Base-by-base conservation (phyloP, 2,888 invertebrate species). In the Cosmorhoe ocellata region DNA sequence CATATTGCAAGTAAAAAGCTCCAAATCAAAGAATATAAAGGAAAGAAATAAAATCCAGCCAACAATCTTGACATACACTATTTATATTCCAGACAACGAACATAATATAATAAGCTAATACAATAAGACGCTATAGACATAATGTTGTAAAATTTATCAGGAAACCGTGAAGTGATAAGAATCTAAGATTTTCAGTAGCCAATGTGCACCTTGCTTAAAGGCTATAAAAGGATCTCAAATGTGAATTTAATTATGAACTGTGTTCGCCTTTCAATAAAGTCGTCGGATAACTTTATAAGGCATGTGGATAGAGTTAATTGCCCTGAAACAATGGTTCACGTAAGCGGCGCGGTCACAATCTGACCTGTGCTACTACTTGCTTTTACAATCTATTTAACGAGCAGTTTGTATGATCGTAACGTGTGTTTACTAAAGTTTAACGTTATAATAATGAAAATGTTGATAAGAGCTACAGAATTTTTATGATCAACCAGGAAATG, bases 231-330 rank as follows among this genome's bases (percentile, higher is more conserved):
- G 42, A 43, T 22, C 36, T 24, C 5, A 55, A 52, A 56, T 56
- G 58, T 52, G 51, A 58, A 50, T 54, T 59, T 57, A 56, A 64
- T 58, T 59, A 62, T 56, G 55, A 58, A 40, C 42, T 43, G 33
- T 52, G 56, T 56, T 47, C 36, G 40, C 39, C 48, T 56, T 58
- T 59, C 58, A 53, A 58, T 53, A 44, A 45, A 51, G 48, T 63
- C 69, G 71, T 74, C 46, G 62, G 63, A 69, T 66, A 66, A 58
- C 74, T 73, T 61, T 68, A 74, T 67, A 73, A 53, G 71, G 71
- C 53, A 45, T 44, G 56, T 60, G 45, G 56, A 63, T 65, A 62
- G 59, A 67, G 64, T 71, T 71, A 75, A 71, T 74, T 69, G 66
- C 56, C 45, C 38, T 48, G 60, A 59, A 61, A 75, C 76, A 76